These are phyloP conservation scores for Conops quadrifasciatus DNA, from an alignment of 2,888 invertebrate species.

Conservation along the genomic window DNA sequence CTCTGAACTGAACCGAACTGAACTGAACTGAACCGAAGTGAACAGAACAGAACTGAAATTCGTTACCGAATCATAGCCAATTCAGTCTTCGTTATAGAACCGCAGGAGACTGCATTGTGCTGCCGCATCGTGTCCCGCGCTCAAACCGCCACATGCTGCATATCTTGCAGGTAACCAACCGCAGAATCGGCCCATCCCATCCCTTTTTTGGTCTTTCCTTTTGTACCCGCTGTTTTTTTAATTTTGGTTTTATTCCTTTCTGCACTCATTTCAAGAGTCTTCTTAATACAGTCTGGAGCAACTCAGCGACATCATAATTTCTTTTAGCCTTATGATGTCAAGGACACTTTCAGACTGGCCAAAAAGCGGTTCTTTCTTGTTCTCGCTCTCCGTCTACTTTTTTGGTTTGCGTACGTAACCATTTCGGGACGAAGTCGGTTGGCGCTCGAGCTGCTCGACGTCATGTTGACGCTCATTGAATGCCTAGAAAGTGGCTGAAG, in stretches of 20 bases:
- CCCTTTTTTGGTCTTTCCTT: background rate
- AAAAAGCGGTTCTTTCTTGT: background rate
- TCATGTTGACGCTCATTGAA: too few species aligned
- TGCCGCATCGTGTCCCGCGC: background rate
- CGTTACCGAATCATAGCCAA: background rate
- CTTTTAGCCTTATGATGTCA: conserved; percentile 18
- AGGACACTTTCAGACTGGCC: conserved; percentile 17
- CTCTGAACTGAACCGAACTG: background rate
- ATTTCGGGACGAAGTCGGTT: too few species aligned
- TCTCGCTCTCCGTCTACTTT: background rate
- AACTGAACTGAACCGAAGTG: background rate
- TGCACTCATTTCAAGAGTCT: too few species aligned
- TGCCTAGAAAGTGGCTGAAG: too few species aligned
- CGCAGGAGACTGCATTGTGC: background rate
- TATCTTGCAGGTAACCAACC: background rate
- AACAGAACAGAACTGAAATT: background rate
- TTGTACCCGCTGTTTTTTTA: background rate
- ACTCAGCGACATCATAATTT: conserved; percentile 14
- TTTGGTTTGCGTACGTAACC: too few species aligned
- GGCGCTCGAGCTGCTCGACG: too few species aligned
- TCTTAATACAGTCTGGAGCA: conserved; percentile 14
- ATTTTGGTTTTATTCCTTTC: background rate
- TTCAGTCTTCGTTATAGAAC: conserved; percentile 16
- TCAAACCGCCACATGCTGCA: background rate
- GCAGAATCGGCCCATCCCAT: conserved; percentile 8